Evolutionary conservation across 1,140 invertebrate genomes (phyloP), one percentile per base, ranked within the genome.

Genomic region (Hermetia illucens): DNA sequence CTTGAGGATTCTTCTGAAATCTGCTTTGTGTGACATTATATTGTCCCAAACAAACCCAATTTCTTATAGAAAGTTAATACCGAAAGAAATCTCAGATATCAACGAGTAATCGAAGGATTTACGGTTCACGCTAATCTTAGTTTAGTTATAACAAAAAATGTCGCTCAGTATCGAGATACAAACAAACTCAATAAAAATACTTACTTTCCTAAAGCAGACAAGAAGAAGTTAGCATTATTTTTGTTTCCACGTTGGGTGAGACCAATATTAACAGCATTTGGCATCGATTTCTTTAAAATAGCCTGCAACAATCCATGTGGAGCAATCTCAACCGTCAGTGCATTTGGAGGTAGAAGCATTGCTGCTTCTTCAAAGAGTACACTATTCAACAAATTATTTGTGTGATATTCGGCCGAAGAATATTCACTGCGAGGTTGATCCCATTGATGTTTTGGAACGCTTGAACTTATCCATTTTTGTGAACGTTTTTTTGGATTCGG

Each of bases 401-500:
- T 89, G 51, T 91, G 86, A 53, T 97, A 97, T 47, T 89, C 84
- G 3, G 90, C 79, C 0, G 87, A 93, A 1, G 79, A 90, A 9
- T 72, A 52, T 38, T 73, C 66, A 2, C 79, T 75, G 4, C 72
- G 56, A 0, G 75, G 55, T 4, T 71, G 65, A n/a, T 74, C 69
- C 90, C 88, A 93, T 18, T 65, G 55, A n/a, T 41, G 42, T 50
- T 87, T 77, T 0, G 78, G 74, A 17, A 91, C 74, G 1, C 89
- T 94, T 0, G 86, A 80, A 46, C 84, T 88, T 1, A 94, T 58
- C 91, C 92, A 96, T 42, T 79, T 79, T 0, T 63, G 51, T 8
- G 79, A 81, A 21, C 90, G 71, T 9, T 59, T 47, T 48, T 80
- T 80, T 0, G 84, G 75, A 2, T 71, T 43, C 0, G 74, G 74